A percentile compares a stretch with the other conserved stretches of the same genome.
phyloP scores from a whole-genome alignment of 2,113 vertebrate genomes.

The Sterrhoptilus dennistouni region DNA sequence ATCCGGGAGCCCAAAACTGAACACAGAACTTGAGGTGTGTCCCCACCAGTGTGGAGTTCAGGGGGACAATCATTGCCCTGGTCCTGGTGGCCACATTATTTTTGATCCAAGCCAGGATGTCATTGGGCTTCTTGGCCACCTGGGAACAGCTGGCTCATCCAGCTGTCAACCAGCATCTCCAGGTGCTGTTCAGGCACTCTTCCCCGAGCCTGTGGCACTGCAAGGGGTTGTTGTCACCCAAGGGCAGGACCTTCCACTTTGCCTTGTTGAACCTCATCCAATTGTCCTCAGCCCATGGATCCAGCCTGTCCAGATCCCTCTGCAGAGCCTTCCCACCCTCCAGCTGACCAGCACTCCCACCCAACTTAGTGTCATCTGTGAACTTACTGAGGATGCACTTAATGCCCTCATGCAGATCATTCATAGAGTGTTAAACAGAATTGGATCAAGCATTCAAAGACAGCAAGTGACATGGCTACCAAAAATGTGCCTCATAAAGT shows the following conservation, averaged over 20 bases:
- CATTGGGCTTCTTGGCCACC: not conserved
- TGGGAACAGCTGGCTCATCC: not conserved
- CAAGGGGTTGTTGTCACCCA: not conserved
- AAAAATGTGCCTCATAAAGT: not conserved
- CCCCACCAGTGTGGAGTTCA: not conserved
- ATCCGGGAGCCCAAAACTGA: not conserved
- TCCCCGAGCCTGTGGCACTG: not conserved
- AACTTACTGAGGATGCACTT: not conserved
- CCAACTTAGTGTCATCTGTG: no score
- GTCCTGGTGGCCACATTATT: not conserved
- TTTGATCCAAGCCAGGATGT: not conserved
- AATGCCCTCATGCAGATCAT: not conserved
- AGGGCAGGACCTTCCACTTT: rapidly evolving
- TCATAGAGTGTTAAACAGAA: not conserved
- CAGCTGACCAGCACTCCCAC: not conserved
- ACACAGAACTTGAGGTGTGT: not conserved
- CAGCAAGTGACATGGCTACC: not conserved
- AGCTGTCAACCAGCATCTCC: not conserved
- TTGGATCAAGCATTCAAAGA: not conserved
- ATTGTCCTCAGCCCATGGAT: not conserved
- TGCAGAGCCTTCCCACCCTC: not conserved
- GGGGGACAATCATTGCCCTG: not conserved
- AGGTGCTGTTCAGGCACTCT: not conserved
- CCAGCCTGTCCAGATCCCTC: not conserved
- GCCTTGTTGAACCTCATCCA: not conserved